phyloP scores from a whole-genome alignment of 2,888 invertebrate genomes.

The Peribatodes rhomboidaria region DNA sequence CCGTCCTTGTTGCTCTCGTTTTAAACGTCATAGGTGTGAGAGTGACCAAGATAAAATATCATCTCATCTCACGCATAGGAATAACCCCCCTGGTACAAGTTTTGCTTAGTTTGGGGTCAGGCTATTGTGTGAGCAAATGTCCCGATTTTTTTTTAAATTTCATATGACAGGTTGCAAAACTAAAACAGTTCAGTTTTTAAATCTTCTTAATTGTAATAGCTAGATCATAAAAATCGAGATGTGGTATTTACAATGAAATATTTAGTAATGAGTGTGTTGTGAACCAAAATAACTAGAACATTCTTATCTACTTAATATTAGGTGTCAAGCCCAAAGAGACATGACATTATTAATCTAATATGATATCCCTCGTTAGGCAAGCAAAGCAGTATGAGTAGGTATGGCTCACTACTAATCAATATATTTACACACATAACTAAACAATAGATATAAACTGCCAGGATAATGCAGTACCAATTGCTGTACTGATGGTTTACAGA shows the following conservation, averaged over 20 bases:
- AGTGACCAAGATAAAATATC: too few relatives aligned
- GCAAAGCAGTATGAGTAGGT: neutral
- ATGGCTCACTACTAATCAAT: neutral
- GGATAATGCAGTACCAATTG: neutral
- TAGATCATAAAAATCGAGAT: conserved; percentile 52
- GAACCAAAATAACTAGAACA: conserved; percentile 42
- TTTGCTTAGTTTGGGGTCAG: too few relatives aligned
- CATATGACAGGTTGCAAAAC: neutral
- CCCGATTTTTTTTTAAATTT: too few relatives aligned
- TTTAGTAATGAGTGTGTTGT: conserved; percentile 23
- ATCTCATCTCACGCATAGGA: too few relatives aligned
- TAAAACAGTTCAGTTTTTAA: conserved; percentile 23
- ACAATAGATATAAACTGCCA: neutral
- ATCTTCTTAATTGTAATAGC: conserved; percentile 43
- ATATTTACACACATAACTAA: neutral
- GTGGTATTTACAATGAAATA: conserved; percentile 59
- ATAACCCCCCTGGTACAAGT: too few relatives aligned
- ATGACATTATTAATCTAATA: conserved; percentile 25
- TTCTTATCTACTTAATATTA: conserved; percentile 49
- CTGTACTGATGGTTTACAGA: neutral
- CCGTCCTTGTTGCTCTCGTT: too few relatives aligned
- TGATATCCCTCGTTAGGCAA: neutral
- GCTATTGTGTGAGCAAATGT: too few relatives aligned
- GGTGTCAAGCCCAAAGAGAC: conserved; percentile 71
- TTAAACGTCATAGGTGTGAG: too few relatives aligned